Conservation (phyloP, 2,797 vertebrate species). For the Rhynchonycteris naso region DNA sequence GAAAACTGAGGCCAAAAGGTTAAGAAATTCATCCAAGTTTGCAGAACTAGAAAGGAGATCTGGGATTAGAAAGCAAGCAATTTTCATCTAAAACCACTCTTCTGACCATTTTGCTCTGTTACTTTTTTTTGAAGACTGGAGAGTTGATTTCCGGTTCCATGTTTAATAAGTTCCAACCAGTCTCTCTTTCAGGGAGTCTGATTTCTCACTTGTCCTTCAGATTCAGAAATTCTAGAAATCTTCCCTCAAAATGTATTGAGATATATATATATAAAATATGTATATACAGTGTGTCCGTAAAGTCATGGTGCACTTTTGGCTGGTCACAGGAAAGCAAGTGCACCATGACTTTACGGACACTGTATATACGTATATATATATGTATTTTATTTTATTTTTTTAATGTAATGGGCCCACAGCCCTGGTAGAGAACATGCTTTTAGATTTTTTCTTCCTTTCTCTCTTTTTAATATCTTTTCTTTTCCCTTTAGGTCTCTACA, state of each 20-base stretch:
- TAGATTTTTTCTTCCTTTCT: neutral
- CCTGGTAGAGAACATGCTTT: neutral
- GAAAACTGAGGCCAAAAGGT: neutral
- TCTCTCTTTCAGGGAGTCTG: neutral
- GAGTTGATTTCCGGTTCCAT: neutral
- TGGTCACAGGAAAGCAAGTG: no score
- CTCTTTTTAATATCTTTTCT: constrained; percentile 8
- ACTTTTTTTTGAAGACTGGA: neutral
- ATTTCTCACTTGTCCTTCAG: neutral
- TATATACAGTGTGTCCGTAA: no score
- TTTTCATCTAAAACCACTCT: neutral
- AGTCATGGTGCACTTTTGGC: no score
- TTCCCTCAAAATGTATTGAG: neutral
- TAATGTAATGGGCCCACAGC: neutral
- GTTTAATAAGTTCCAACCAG: neutral
- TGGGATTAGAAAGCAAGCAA: neutral
- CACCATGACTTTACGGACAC: no score
- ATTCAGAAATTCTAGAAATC: neutral
- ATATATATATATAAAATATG: no score
- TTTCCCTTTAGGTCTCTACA: constrained; percentile 82
- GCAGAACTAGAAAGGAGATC: neutral
- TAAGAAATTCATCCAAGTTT: neutral
- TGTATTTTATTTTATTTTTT: neutral
- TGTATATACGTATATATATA: no score
- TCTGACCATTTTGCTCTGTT: neutral